A percentile compares a stretch with the other conserved stretches of the same genome.
Evolutionary conservation across 2,113 vertebrate species (phyloP).

Genomic region (Casuarius casuarius): DNA sequence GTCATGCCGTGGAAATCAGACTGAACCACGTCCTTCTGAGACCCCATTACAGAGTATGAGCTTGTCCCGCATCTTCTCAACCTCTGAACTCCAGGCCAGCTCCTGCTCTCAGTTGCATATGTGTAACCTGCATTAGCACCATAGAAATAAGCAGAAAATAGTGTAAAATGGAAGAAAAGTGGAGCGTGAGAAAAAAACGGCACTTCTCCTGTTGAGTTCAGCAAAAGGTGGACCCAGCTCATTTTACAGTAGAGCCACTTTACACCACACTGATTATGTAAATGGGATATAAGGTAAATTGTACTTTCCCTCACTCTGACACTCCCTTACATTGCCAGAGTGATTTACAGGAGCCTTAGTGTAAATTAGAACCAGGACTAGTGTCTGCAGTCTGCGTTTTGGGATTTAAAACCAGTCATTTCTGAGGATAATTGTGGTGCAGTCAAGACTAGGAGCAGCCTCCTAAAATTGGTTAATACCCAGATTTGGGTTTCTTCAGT

Average conservation of each 20-base stretch:
- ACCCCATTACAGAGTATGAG: rapidly evolving
- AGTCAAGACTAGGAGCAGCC: constrained; percentile 40
- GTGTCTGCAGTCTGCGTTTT: neutral
- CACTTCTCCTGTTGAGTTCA: neutral
- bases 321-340: neutral
- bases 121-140: neutral
- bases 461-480: constrained; percentile 49
- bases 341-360: constrained; percentile 5
- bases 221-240: neutral
- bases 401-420: constrained; percentile 47
- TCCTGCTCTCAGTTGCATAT: rapidly evolving
- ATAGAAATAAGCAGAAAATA: neutral
- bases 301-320: neutral
- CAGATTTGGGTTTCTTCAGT: constrained; percentile 49
- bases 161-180: neutral
- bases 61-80: rapidly evolving
- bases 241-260: neutral
- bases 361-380: constrained; percentile 10
- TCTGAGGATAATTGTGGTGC: constrained; percentile 27
- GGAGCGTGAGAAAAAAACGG: neutral
- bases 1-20: neutral
- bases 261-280: neutral
- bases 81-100: neutral
- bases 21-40: neutral
- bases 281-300: constrained; percentile 26